Conservation (phyloP, 2,797 vertebrate species). For the Gymnoscopelus microlampas region DNA sequence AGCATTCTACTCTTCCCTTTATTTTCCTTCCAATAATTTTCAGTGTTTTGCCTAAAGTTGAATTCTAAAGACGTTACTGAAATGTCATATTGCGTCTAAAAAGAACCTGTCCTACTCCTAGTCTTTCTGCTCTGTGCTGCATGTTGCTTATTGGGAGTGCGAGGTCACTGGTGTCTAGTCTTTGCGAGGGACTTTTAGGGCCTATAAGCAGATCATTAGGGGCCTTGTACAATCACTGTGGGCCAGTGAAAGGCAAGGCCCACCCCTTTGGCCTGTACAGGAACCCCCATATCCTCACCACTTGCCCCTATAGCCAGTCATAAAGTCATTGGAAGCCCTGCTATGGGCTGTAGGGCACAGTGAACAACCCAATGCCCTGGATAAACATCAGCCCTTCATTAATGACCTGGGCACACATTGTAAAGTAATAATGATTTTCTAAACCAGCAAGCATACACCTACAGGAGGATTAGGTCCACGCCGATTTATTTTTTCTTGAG, state of each 20-base stretch:
- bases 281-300: slow-evolving; percentile 68
- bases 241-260: slow-evolving; percentile 70
- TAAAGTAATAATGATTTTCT: slow-evolving; percentile 81
- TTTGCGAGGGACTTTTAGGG: slow-evolving; percentile 54
- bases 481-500: too few relatives aligned
- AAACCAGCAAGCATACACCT: slow-evolving; percentile 51
- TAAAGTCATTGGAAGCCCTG: slow-evolving; percentile 83
- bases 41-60: neutral
- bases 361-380: slow-evolving; percentile 78
- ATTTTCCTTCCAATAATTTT: slow-evolving; percentile 32
- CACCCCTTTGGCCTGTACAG: slow-evolving; percentile 49
- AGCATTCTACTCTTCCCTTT: too few relatives aligned
- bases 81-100: neutral
- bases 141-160: slow-evolving; percentile 23
- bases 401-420: slow-evolving; percentile 84
- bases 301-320: slow-evolving; percentile 84
- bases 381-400: slow-evolving; percentile 87
- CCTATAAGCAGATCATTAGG: slow-evolving; percentile 58
- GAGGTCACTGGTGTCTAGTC: slow-evolving; percentile 27
- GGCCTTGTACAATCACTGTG: slow-evolving; percentile 39
- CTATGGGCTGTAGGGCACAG: slow-evolving; percentile 34
- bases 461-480: slow-evolving; percentile 1
- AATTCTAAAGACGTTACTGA: neutral
- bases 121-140: slow-evolving; percentile 7
- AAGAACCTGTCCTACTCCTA: neutral